A percentile compares a stretch with the other conserved stretches of the same genome.
Evolutionary conservation across 2,113 vertebrate genomes (phyloP).

Genomic region (Strix uralensis): DNA sequence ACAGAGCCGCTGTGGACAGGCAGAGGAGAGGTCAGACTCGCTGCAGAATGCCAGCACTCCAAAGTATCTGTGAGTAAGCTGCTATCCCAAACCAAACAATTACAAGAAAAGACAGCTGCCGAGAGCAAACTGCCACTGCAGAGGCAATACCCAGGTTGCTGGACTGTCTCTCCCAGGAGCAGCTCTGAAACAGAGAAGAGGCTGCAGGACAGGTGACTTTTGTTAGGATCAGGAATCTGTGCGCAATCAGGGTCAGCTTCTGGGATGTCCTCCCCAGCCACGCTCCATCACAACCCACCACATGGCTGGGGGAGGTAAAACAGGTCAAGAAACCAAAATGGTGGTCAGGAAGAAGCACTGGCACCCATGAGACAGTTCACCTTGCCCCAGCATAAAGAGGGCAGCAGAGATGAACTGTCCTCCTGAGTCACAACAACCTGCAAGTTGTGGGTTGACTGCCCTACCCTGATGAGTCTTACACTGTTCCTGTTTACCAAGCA

Average conservation of each 20-base stretch:
- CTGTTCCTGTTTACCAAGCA: constrained; percentile 31
- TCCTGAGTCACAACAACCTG: constrained; percentile 5
- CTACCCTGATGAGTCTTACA: constrained; percentile 2
- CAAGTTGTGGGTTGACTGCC: background rate
- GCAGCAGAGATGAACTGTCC: background rate
- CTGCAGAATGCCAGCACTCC: background rate
- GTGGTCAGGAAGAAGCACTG: background rate
- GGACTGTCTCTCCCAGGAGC: background rate
- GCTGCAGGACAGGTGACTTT: background rate
- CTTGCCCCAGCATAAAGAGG: background rate
- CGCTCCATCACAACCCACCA: background rate
- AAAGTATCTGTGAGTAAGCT: rapidly evolving
- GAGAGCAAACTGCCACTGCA: background rate
- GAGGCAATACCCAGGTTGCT: background rate
- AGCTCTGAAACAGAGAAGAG: background rate
- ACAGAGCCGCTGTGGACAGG: rapidly evolving
- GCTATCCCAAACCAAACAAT: background rate
- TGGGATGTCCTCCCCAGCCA: background rate
- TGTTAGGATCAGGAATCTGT: background rate
- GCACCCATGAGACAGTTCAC: background rate
- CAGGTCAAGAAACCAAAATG: background rate
- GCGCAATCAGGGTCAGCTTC: background rate
- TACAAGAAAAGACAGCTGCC: background rate
- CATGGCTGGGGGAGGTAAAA: background rate
- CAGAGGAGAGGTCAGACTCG: background rate